Conservation (phyloP, 2,113 vertebrate species). For the Callopanchax toddi region DNA sequence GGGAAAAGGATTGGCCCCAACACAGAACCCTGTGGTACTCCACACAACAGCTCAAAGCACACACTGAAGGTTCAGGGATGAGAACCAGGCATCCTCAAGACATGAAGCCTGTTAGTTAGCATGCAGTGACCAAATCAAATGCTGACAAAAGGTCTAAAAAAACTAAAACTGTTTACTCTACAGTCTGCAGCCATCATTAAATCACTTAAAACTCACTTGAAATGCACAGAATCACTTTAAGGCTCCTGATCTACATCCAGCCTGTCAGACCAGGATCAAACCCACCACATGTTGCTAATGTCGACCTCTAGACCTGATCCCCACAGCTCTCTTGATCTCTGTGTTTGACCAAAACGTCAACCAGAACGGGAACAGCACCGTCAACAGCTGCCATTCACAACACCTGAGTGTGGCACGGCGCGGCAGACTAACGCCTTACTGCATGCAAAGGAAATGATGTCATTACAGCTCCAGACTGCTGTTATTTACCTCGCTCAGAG, state of each 20-base stretch:
- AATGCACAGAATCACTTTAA: conserved; percentile 37
- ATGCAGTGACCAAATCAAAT: too few relatives aligned
- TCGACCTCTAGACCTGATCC: conserved; percentile 22
- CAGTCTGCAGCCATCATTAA: too few relatives aligned
- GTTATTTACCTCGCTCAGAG: conserved; percentile 28
- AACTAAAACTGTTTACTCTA: too few relatives aligned
- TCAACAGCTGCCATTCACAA: conserved; percentile 41
- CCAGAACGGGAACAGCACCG: background rate
- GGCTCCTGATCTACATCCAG: conserved; percentile 20
- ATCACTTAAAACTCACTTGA: conserved; percentile 54
- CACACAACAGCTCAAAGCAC: too few relatives aligned
- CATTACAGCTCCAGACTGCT: conserved; percentile 35
- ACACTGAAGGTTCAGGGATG: too few relatives aligned
- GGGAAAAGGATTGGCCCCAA: too few relatives aligned
- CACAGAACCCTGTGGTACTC: too few relatives aligned
- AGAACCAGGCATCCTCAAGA: too few relatives aligned
- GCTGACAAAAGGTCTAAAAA: too few relatives aligned
- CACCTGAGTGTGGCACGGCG: conserved; percentile 30
- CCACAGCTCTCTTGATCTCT: conserved; percentile 19
- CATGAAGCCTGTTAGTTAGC: too few relatives aligned
- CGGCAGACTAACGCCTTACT: conserved; percentile 28
- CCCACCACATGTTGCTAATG: conserved; percentile 16
- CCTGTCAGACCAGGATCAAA: conserved; percentile 22
- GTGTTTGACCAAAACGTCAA: conserved; percentile 39
- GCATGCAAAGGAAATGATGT: conserved; percentile 58